Base-by-base conservation (phyloP, 2,113 vertebrate genomes). In the Holacanthus passer region DNA sequence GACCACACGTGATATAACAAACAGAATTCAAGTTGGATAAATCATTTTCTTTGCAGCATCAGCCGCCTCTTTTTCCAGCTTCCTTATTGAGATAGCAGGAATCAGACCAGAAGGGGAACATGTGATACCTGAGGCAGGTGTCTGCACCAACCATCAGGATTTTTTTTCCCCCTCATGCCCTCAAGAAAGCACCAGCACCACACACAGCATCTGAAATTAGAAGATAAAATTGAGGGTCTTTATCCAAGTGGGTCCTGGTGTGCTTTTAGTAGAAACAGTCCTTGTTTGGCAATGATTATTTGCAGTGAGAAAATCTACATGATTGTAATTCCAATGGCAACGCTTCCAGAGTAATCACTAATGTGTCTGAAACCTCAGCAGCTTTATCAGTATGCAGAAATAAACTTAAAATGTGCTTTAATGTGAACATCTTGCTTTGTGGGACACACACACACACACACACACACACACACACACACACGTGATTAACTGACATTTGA, bases 401-500 rank as follows among this genome's bases (percentile, higher is more conserved):
- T 3, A 47, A 39, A 85, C 53, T 52, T 39, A 58, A 84, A 80
- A 84, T 29, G 4, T 27, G 55, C 56, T 62, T 68, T 59, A 50
- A 90, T 32, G 56, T 48, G 62, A 68, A 79, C 55, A 41, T 11
- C 52, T 68, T 43, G 45, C 71, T 56, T 66, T 58, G 43, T 53
- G 5, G 17, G 58, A 53, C 11, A 24, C 19, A 27, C 19, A 22
- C 52, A 22, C 22, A n/a, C 16, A 19, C 37, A 31, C 52, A 20
- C 14, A n/a, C 29, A 62, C 56, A 66, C 73, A 24, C 59, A 45
- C 47, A 19, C 4, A 52, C 6, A 52, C 62, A n/a, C 55, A 68
- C 41, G 73, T 79, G 68, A 81, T 88, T 81, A 87, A 83, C 27
- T 88, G 88, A 84, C 84, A 91, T 90, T 90, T 92, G 72, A 88